These are phyloP conservation scores for Thomomys bottae DNA, from an alignment of 2,113 vertebrate species.

Conservation along the genomic window DNA sequence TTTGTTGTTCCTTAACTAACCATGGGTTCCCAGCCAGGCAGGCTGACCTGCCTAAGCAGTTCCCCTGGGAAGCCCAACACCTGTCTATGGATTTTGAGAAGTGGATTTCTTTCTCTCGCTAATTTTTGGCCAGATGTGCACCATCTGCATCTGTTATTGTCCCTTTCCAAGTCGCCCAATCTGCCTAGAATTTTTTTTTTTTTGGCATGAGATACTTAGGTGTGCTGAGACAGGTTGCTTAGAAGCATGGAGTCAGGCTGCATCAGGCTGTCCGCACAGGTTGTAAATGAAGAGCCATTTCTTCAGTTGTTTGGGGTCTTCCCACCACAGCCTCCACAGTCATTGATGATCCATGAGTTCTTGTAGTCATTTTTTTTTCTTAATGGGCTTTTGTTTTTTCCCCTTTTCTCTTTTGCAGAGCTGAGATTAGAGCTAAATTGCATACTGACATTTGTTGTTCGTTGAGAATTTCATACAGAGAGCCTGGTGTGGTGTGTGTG, in stretches of 20 bases:
- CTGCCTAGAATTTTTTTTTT: neutral
- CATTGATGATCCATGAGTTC: neutral
- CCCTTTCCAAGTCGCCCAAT: neutral
- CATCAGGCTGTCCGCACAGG: neutral
- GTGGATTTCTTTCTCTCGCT: constrained; percentile 64
- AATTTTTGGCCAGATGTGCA: constrained; percentile 65
- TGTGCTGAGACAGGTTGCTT: neutral
- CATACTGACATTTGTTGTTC: constrained; percentile 33
- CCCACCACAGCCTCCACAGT: neutral
- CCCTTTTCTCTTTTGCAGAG: constrained; percentile 18
- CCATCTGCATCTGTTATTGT: constrained; percentile 45
- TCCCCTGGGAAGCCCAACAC: constrained; percentile 58
- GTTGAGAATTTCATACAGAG: constrained; percentile 45
- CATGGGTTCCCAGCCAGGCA: neutral
- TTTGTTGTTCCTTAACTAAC: neutral
- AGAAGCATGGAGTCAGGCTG: neutral
- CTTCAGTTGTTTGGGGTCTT: neutral
- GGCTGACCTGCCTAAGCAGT: constrained; percentile 9
- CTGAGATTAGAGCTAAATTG: constrained; percentile 38
- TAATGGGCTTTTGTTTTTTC: neutral
- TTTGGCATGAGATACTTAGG: neutral
- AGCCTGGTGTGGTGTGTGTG: neutral
- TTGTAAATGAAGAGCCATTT: constrained; percentile 49
- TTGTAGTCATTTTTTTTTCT: neutral
- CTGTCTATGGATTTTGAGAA: constrained; percentile 52